Base-by-base conservation (phyloP, 2,797 vertebrate genomes). In the Falco naumanni region DNA sequence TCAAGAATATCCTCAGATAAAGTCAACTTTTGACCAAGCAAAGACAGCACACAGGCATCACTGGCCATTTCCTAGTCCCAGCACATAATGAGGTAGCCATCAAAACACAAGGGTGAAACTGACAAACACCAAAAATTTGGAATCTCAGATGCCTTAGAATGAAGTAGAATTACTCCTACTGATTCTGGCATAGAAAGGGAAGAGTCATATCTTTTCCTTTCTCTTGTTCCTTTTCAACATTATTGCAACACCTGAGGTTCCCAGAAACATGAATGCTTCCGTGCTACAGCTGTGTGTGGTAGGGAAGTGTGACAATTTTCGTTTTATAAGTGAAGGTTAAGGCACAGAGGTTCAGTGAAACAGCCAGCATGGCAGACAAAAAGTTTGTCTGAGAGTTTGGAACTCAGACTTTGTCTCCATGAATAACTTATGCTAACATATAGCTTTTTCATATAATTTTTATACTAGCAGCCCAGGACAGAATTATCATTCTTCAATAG, bases 51-150 rank as follows among this genome's bases (percentile, higher is more conserved):
- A 31, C 8, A 39, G 37, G 24, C 17, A 16, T 47, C 26, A 5
- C 28, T 20, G 10, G 9, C 31, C 61, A 4, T 51, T 76, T 57
- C n/a, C 10, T 59, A 45, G 51, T 61, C 50, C 19, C 56, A 59
- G 15, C 18, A 59, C 13, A 28, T 31, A 39, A 53, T 45, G 29
- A 24, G 31, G 18, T 61, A 18, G 14, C 41, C 19, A n/a, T 45
- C 34, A 84, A 68, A 61, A 41, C 31, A 31, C 14, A 31, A 61
- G 6, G 14, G 5, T 50, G 16, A 84, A 74, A 26, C 15, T 31
- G 43, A 9, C 56, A 13, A 66, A 72, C 41, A 57, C 12, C 15
- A 45, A 29, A 56, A 53, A 54, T 43, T 69, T 0, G 0, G 53
- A 85, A 76, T 24, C 10, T 79, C 29, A 33, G 5, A 13, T 85